Evolutionary conservation across 2,113 vertebrate genomes (phyloP).

Genomic region (Spilogale gracilis): DNA sequence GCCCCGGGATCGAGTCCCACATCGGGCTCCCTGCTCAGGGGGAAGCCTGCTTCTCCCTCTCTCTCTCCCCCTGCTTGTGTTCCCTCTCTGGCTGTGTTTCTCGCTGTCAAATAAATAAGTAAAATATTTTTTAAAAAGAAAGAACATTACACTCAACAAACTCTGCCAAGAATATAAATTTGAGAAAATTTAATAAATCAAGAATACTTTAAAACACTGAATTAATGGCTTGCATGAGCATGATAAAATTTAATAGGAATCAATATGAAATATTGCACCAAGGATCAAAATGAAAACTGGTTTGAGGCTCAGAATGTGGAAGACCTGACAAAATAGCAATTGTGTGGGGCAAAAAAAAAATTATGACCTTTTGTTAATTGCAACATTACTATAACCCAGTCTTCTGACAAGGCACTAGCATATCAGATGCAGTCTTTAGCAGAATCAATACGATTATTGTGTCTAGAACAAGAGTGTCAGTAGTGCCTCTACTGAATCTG

Average conservation of each 20-base stretch:
- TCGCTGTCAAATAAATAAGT: no score
- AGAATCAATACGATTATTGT: background rate
- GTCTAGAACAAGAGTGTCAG: background rate
- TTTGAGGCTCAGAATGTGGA: background rate
- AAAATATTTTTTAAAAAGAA: no score
- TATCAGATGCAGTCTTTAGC: background rate
- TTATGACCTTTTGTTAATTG: background rate
- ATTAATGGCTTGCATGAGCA: background rate
- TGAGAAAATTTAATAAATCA: conserved; percentile 14
- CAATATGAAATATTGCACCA: background rate
- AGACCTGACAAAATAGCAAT: background rate
- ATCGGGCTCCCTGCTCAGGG: no score
- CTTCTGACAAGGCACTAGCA: background rate
- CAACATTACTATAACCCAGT: background rate
- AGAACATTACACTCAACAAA: background rate
- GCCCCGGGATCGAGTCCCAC: no score
- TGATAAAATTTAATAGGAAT: background rate
- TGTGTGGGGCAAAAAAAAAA: background rate
- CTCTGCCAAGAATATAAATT: conserved; percentile 16
- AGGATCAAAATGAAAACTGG: background rate
- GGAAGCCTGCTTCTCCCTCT: no score
- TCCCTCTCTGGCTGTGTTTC: no score
- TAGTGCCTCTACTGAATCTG: background rate
- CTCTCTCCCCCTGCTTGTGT: no score
- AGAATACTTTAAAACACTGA: conserved; percentile 18